Conservation (phyloP, 2,888 invertebrate genomes). For the Cataglyphis cursor region DNA sequence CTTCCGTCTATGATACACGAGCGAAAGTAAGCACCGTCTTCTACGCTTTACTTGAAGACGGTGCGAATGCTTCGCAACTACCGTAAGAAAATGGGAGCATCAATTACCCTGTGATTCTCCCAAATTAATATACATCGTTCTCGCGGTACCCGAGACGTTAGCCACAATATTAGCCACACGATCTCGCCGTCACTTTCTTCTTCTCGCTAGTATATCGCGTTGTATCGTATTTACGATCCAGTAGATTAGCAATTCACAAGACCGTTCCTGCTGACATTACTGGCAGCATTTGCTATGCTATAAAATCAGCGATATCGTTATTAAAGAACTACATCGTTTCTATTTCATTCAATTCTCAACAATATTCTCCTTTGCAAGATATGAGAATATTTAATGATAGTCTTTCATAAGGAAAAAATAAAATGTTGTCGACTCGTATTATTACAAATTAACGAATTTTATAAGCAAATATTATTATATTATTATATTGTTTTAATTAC, state of each 20-base stretch:
- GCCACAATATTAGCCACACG: conserved; percentile 52
- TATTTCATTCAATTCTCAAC: not conserved
- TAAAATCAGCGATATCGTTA: conserved; percentile 8
- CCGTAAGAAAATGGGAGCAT: conserved; percentile 58
- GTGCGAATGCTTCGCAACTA: conserved; percentile 44
- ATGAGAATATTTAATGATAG: not conserved
- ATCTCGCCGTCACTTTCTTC: conserved; percentile 70
- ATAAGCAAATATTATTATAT: not conserved
- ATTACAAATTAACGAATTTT: not conserved
- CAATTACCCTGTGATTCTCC: conserved; percentile 68
- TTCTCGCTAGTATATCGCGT: conserved; percentile 35
- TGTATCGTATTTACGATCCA: conserved; percentile 8
- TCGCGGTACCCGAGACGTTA: conserved; percentile 58
- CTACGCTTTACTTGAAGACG: conserved; percentile 33
- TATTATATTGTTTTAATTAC: not conserved
- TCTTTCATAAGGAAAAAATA: not conserved
- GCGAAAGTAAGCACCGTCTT: conserved; percentile 62
- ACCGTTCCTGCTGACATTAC: conserved; percentile 2
- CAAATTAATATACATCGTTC: conserved; percentile 72
- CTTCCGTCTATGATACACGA: conserved; percentile 42
- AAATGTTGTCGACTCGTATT: not conserved
- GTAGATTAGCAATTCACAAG: conserved; percentile 47
- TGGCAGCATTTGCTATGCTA: not conserved
- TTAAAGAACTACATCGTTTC: not conserved
- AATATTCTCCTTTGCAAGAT: too few relatives aligned